Evolutionary conservation across 1,140 invertebrate genomes (phyloP).

Genomic region (Lysiphlebus fabarum): DNA sequence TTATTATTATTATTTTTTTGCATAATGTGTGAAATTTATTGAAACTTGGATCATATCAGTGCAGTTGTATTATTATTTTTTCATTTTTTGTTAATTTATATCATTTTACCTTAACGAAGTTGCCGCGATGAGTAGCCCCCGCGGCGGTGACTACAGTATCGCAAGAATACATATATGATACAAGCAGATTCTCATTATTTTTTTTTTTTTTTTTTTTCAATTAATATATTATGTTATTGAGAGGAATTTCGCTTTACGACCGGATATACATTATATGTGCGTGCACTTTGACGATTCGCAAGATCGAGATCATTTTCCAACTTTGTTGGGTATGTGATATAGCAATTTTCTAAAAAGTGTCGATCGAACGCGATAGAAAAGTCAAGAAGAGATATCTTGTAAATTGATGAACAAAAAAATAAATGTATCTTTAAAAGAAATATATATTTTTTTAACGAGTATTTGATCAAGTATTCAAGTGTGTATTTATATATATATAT

Average conservation of each 20-base stretch:
- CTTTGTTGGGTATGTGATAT: slow-evolving; percentile 4
- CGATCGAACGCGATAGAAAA: slow-evolving; percentile 15
- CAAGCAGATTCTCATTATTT: no score
- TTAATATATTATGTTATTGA: background rate
- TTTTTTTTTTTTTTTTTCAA: no score
- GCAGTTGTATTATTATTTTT: no score
- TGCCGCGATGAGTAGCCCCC: slow-evolving; percentile 4
- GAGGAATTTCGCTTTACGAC: slow-evolving; percentile 9
- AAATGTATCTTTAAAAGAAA: background rate
- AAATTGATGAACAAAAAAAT: slow-evolving; percentile 4
- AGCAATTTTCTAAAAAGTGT: slow-evolving; percentile 18
- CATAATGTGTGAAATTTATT: no score
- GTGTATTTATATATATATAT: no score
- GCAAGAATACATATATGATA: no score
- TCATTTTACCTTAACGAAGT: slow-evolving; percentile 11
- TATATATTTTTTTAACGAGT: slow-evolving; percentile 7
- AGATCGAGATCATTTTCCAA: slow-evolving; percentile 21
- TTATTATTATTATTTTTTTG: no score
- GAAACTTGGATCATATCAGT: no score
- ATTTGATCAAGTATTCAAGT: background rate
- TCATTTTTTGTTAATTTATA: no score
- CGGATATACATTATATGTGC: slow-evolving; percentile 5
- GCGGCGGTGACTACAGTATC: background rate
- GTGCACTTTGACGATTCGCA: slow-evolving; percentile 9
- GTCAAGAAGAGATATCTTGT: slow-evolving; percentile 7